Percentiles rank a stretch among this genome's conserved stretches.
These are phyloP conservation scores for Lethrus apterus DNA, from an alignment of 1,140 invertebrate species.

Conservation along the genomic window DNA sequence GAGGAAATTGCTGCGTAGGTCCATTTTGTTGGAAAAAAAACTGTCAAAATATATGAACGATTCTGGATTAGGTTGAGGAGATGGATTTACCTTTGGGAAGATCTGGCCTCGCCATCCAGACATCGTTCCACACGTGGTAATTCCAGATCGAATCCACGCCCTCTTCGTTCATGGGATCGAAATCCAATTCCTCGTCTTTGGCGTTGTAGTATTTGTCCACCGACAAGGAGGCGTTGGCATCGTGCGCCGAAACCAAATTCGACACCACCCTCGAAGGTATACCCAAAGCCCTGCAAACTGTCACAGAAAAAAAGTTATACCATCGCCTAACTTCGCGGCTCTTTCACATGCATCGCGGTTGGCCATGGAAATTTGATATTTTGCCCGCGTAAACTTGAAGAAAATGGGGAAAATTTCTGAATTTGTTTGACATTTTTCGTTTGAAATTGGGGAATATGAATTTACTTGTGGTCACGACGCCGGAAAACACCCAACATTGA, in stretches of 20 bases:
- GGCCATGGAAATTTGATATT: background rate
- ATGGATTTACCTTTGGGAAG: slow-evolving; percentile 51
- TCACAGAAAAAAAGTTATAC: slow-evolving; percentile 1
- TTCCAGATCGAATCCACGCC: slow-evolving; percentile 63
- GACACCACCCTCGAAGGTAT: slow-evolving; percentile 63
- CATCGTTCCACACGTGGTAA: slow-evolving; percentile 76
- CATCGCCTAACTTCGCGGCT: background rate
- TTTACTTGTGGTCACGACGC: slow-evolving; percentile 58
- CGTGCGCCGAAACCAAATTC: slow-evolving; percentile 66
- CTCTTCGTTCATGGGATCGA: slow-evolving; percentile 47
- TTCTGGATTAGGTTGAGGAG: too few species aligned
- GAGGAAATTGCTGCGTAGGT: too few species aligned
- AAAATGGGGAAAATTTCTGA: slow-evolving; percentile 1
- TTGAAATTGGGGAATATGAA: background rate
- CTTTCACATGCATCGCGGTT: background rate
- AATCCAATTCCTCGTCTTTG: slow-evolving; percentile 51
- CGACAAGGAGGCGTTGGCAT: slow-evolving; percentile 62
- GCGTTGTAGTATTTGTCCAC: slow-evolving; percentile 63
- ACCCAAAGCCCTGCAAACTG: slow-evolving; percentile 64
- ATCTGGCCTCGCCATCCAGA: slow-evolving; percentile 66
- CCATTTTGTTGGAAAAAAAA: too few species aligned
- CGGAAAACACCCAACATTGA: slow-evolving; percentile 75
- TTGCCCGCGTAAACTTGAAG: background rate
- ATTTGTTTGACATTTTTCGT: too few species aligned
- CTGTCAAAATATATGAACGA: too few species aligned